Conservation (phyloP, 92 coral and sea anemone species). For the Scolanthus callimorphus region DNA sequence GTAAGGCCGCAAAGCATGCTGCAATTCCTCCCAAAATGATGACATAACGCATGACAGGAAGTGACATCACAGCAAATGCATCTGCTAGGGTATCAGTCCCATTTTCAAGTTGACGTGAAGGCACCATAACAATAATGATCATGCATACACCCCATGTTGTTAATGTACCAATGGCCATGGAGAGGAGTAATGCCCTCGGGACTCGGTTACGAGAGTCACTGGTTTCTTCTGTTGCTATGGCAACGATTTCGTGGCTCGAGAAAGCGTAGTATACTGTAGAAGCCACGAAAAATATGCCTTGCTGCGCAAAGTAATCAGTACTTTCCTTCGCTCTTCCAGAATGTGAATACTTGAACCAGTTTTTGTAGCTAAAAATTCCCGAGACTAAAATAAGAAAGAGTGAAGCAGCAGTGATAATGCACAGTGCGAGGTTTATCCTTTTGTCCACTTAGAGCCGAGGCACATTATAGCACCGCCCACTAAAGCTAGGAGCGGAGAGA, state of each 20-base stretch:
- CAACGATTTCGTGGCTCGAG: slow-evolving; percentile 18
- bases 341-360: not conserved
- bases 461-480: slow-evolving; percentile 6
- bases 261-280: slow-evolving; percentile 16
- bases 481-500: slow-evolving; percentile 17
- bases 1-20: slow-evolving; percentile 1
- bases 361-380: not conserved
- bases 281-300: slow-evolving; percentile 13
- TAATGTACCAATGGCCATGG: slow-evolving; percentile 8
- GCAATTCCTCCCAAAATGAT: slow-evolving; percentile 14
- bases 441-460: slow-evolving; percentile 18
- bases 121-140: slow-evolving; percentile 12
- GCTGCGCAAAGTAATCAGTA: too few relatives aligned
- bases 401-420: not conserved
- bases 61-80: slow-evolving; percentile 2
- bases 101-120: not conserved
- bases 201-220: slow-evolving; percentile 8
- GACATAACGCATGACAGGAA: not conserved
- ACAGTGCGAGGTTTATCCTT: slow-evolving; percentile 2
- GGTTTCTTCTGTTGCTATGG: slow-evolving; percentile 24
- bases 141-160: slow-evolving; percentile 6
- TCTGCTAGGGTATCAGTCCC: slow-evolving; percentile 7
- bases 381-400: slow-evolving; percentile 9
- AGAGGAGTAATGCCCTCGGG: slow-evolving; percentile 4
- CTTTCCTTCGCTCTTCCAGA: too few relatives aligned